Percentiles rank a stretch among this genome's conserved stretches.
Evolutionary conservation across 2,888 invertebrate species (phyloP).

Genomic region (Dorcus parallelipipedus): DNA sequence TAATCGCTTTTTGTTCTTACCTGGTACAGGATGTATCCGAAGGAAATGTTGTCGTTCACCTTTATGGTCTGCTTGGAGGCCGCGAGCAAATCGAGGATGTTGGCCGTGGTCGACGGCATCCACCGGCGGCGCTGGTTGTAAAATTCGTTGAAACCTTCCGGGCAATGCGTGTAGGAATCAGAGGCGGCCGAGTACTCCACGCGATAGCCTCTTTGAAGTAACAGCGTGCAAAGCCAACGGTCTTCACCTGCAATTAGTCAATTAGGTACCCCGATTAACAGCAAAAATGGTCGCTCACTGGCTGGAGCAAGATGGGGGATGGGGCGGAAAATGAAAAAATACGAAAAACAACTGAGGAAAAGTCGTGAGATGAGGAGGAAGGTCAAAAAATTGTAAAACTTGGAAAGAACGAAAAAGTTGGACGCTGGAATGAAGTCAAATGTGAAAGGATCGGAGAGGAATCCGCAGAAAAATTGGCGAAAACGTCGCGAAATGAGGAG

Average conservation of each 20-base stretch:
- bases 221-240: constrained; percentile 89
- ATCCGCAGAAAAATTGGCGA: too few relatives aligned
- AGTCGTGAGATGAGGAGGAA: too few relatives aligned
- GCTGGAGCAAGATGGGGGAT: too few relatives aligned
- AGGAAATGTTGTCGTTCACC: constrained; percentile 87
- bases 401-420: too few relatives aligned
- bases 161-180: constrained; percentile 92
- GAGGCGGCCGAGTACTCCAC: constrained; percentile 95
- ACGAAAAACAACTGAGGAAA: too few relatives aligned
- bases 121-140: constrained; percentile 92
- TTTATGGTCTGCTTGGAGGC: constrained; percentile 76
- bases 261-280: too few relatives aligned
- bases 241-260: constrained; percentile 75
- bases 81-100: constrained; percentile 82
- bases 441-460: too few relatives aligned
- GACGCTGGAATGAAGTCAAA: too few relatives aligned
- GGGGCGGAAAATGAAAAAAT: too few relatives aligned
- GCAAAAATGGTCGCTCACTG: too few relatives aligned
- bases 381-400: too few relatives aligned
- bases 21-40: constrained; percentile 73
- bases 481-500: too few relatives aligned
- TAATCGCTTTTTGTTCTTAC: constrained; percentile 34
- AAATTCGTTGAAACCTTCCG: constrained; percentile 89
- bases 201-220: constrained; percentile 86
- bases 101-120: constrained; percentile 96